Base-by-base conservation (phyloP, 2,797 vertebrate genomes). In the Rhinophrynus dorsalis region DNA sequence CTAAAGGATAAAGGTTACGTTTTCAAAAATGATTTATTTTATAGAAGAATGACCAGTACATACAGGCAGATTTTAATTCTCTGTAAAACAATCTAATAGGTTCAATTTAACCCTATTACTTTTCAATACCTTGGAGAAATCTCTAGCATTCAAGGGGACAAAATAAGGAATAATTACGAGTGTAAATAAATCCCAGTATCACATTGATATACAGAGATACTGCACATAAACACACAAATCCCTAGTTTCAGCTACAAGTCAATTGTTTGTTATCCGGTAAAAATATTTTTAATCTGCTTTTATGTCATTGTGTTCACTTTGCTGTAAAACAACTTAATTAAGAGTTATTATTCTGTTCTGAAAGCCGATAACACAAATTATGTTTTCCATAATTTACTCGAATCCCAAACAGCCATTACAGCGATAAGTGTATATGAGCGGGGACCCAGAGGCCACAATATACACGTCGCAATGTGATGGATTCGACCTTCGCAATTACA, bases 331-430 rank as follows among this genome's bases (percentile, higher is more conserved):
- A 18, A 40, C 61, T 73, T 52, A 29, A 73, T 73, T 72, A 65
- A 30, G 47, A 54, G 68, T 65, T 48, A 72, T 72, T 73, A 65
- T 12, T 13, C 52, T 26, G 44, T 30, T 72, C 44, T 38, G 30
- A 47, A 48, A 58, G 30, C 60, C 23, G 69, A 73, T 51, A 59
- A 42, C 54, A 57, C 37, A 18, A 33, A 73, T 73, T 65, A 73
- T 65, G 44, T 73, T 38, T 66, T 58, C 61, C 55, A 66, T 66
- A 32, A 66, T 66, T 44, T 30, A 58, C 44, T 26, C 24, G 32
- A 11, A 27, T 65, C 54, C 33, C 42, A 15, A 57, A 26, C 52
- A 24, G 35, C 55, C 56, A 73, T 73, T 73, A 73, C 45, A 3
- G 27, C 18, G 61, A 51, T 73, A 66, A 73, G 69, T 65, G 68